Evolutionary conservation across 2,113 vertebrate species (phyloP).

Genomic region (Marcusenius ussheri): DNA sequence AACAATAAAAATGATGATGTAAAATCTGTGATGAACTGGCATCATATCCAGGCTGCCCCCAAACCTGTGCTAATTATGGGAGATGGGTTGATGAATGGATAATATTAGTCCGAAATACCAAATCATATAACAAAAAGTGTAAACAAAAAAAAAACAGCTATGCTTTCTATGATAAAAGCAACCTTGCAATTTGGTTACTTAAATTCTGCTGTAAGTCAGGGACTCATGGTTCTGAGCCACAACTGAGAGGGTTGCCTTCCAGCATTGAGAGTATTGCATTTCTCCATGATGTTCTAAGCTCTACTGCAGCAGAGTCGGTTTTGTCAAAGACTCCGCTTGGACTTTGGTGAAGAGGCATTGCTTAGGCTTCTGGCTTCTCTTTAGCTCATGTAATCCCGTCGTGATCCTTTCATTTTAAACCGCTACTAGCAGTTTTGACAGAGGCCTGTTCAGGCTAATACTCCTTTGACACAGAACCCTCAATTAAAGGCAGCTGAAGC

Average conservation of each 20-base stretch:
- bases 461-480: slow-evolving; percentile 72
- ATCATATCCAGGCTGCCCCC: not conserved
- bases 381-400: slow-evolving; percentile 56
- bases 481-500: slow-evolving; percentile 85
- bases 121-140: not conserved
- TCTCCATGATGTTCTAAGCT: not conserved
- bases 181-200: not conserved
- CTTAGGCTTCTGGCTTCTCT: slow-evolving; percentile 11
- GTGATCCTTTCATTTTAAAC: slow-evolving; percentile 55
- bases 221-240: not conserved
- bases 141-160: not conserved
- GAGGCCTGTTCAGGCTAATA: slow-evolving; percentile 59
- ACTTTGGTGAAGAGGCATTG: not conserved
- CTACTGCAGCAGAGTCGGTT: not conserved
- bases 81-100: not conserved
- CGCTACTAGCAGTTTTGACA: slow-evolving; percentile 62
- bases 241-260: not conserved
- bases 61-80: not conserved
- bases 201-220: not conserved
- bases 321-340: not conserved
- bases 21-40: not conserved
- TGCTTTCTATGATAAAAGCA: not conserved
- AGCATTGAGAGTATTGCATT: not conserved
- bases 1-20: not conserved
- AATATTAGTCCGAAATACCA: not conserved